phyloP scores from a whole-genome alignment of 2,888 invertebrate species.

The Plebejus argus region DNA sequence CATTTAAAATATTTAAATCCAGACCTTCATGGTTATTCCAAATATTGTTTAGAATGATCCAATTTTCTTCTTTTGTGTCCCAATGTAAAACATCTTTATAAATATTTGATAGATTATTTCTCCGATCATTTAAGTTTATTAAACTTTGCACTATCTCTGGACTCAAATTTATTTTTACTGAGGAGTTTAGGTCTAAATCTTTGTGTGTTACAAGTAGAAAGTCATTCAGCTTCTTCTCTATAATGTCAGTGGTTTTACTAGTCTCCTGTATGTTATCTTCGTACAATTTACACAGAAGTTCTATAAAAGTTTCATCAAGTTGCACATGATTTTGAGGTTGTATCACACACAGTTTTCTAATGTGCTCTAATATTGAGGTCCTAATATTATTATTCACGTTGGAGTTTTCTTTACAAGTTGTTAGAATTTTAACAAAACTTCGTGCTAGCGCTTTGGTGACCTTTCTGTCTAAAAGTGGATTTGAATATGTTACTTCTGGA shows the following conservation, averaged over 20 bases:
- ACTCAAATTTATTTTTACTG: conserved; percentile 49
- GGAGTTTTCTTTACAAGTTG: conserved; percentile 53
- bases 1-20: conserved; percentile 46
- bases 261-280: conserved; percentile 46
- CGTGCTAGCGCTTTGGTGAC: conserved; percentile 61
- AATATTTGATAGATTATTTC: conserved; percentile 45
- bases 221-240: conserved; percentile 56
- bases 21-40: conserved; percentile 50
- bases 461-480: conserved; percentile 62
- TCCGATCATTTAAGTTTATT: conserved; percentile 58
- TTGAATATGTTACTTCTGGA: conserved; percentile 59
- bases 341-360: conserved; percentile 60
- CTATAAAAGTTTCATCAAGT: conserved; percentile 55
- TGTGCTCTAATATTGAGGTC: conserved; percentile 57
- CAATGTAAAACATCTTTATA: conserved; percentile 57
- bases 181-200: conserved; percentile 51
- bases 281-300: conserved; percentile 54
- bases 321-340: conserved; percentile 58
- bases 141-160: conserved; percentile 65
- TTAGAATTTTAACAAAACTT: conserved; percentile 65
- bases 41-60: conserved; percentile 53
- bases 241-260: conserved; percentile 37
- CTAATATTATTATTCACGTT: conserved; percentile 59
- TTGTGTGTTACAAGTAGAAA: conserved; percentile 59
- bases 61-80: conserved; percentile 46